Evolutionary conservation across 2,888 invertebrate species (phyloP).

Genomic region (Phorcus lineatus): DNA sequence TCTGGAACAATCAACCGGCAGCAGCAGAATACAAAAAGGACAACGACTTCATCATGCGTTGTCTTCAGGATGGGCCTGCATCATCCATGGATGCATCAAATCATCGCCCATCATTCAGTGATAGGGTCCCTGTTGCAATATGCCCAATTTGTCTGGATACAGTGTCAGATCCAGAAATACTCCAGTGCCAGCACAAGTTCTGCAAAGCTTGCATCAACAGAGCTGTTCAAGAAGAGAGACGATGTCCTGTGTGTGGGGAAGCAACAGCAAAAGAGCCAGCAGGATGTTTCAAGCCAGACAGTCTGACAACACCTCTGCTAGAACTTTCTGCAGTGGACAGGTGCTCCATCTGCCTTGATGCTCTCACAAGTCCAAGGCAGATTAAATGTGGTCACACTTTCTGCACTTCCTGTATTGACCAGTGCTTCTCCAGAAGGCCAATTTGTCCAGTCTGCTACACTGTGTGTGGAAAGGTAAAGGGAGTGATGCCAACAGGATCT

Average conservation of each 20-base stretch:
- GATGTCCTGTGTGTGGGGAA: too few relatives aligned
- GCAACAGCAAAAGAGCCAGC: too few relatives aligned
- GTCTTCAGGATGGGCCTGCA: background rate
- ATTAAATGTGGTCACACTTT: conserved; percentile 44
- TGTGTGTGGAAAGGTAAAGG: conserved; percentile 38
- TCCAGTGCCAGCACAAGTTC: too few relatives aligned
- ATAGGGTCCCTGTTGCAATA: too few relatives aligned
- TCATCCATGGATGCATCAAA: too few relatives aligned
- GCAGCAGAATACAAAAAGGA: background rate
- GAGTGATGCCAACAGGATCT: conserved; percentile 44
- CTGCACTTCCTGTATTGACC: conserved; percentile 36
- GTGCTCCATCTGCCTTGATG: conserved; percentile 50
- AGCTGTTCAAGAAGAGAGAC: too few relatives aligned
- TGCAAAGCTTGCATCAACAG: too few relatives aligned
- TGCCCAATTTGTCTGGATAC: too few relatives aligned
- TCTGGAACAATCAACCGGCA: background rate
- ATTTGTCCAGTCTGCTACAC: conserved; percentile 46
- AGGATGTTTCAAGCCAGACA: too few relatives aligned
- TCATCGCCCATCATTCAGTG: too few relatives aligned
- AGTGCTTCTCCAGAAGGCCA: conserved; percentile 30
- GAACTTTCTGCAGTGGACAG: background rate
- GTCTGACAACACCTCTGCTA: too few relatives aligned
- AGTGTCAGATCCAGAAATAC: too few relatives aligned
- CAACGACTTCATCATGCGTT: background rate
- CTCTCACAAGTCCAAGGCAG: conserved; percentile 37